Base-by-base conservation (phyloP, 2,888 invertebrate species). In the Scaeva pyrastri region DNA sequence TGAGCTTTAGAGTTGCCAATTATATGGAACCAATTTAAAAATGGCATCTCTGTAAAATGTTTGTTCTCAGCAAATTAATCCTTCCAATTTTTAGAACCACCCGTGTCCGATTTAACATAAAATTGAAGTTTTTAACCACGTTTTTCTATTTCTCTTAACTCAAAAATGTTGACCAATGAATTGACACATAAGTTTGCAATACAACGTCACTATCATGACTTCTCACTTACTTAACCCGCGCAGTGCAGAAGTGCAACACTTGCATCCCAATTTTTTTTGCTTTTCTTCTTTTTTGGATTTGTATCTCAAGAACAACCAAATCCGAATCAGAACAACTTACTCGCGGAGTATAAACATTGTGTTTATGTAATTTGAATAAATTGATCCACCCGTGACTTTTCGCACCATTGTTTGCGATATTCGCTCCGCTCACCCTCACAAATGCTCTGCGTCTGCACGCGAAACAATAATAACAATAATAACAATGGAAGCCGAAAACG, bases 391-490 rank as follows among this genome's bases (percentile, higher is more conserved):
- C 81, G 76, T 76, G 71, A 82, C 64, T 78, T 77, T 82, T 81
- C 64, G 77, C 82, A 66, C 86, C 82, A 86, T 86, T 86, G 86
- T 86, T 86, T 52, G 19, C 64, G 82, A 77, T 74, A 75, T 8
- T 31, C 31, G 31, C 31, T 31, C 31, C 31, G 31, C 31, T 31
- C 31, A 31, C 6, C 31, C 62, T 31, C 48, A 36, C 45, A 31
- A 16, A 50, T 43, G 62, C 68, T 73, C 39, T 81, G 77, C 70
- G 52, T 73, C 39, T 81, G 77, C 70, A 60, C 70, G 58, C 70
- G 64, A 86, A 52, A 86, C 82, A 82, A 86, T 86, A 77, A 77
- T 56, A 86, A n/a, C n/a, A n/a, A n/a, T n/a, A n/a, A n/a, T n/a
- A n/a, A n/a, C 77, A 74, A 74, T 82, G 77, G 86, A 78, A 71